These are phyloP conservation scores for Ophion slaviceki DNA, from an alignment of 2,888 invertebrate species.

Conservation along the genomic window DNA sequence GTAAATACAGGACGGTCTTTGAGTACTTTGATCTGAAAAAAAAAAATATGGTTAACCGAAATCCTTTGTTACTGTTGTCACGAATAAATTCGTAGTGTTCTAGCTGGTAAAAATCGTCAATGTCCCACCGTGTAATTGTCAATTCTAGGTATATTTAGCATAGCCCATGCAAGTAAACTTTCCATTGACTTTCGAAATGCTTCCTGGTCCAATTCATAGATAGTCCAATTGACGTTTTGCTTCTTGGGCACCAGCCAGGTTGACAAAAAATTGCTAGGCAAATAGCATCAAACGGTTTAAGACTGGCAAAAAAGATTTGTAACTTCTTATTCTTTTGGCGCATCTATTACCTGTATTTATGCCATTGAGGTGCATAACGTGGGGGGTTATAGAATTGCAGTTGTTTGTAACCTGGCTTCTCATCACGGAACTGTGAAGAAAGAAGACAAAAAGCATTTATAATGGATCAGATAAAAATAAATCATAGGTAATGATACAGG, in stretches of 20 bases:
- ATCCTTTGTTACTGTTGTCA: background rate
- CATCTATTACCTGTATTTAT: constrained; percentile 54
- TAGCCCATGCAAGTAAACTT: constrained; percentile 73
- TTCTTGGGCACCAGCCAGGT: constrained; percentile 84
- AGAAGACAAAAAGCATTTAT: constrained; percentile 6
- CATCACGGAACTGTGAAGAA: constrained; percentile 25
- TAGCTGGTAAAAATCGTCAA: background rate
- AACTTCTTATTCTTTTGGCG: background rate
- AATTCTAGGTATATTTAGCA: background rate
- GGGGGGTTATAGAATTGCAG: constrained; percentile 50
- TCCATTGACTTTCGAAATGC: constrained; percentile 86
- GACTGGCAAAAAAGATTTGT: background rate
- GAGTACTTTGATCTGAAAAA: constrained; percentile 79
- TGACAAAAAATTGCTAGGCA: constrained; percentile 79
- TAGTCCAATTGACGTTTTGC: constrained; percentile 64
- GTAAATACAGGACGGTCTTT: constrained; percentile 86
- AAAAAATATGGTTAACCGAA: background rate
- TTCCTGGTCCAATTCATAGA: constrained; percentile 81
- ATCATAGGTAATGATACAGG: background rate
- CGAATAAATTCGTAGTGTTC: too few relatives aligned
- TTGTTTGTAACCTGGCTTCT: constrained; percentile 67
- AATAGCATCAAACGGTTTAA: background rate
- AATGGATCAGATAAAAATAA: background rate
- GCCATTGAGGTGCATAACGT: constrained; percentile 59
- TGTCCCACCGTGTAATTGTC: constrained; percentile 27